Base-by-base conservation (phyloP, 2,113 vertebrate species). In the Aegotheles bennettii region DNA sequence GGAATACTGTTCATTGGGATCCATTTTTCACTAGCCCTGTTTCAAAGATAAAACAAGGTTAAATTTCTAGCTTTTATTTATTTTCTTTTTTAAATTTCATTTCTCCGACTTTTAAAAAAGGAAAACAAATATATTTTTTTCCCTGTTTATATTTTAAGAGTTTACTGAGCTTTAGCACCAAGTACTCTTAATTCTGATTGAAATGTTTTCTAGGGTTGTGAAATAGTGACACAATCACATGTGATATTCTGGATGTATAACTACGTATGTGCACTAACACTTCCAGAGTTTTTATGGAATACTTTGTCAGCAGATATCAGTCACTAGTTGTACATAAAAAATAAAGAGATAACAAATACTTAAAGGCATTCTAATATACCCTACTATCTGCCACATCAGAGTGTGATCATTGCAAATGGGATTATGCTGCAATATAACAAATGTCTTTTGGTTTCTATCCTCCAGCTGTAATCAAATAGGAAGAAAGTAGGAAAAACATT, bases 401-500 rank as follows among this genome's bases (percentile, higher is more conserved):
- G 74, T 70, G 35, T 5, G 10, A 88, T 93, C 87, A n/a, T 11
- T 93, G 83, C 54, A 95, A 95, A 95, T 71, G 42, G 74, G 47
- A 86, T 95, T 94, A 80, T 14, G 3, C 50, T 86, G 71, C 63
- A 77, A 59, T 91, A 59, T 54, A 94, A 88, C 78, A 93, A 97
- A 96, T 95, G 83, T 76, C n/a, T 45, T 67, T 71, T 26, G 33
- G 28, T 83, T 94, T 76, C 70, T 96, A 18, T 89, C 70, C 90
- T 89, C 78, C 67, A 93, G 81, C 63, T 63, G 70, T 70, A 74
- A 80, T 76, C 78, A 87, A 87, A 88, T 40, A 76, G 35, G 60
- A 73, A 76, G 16, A 78, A 78, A 90, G 73, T 1, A 81, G 45
- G 33, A 50, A 85, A 84, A 80, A 59, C 18, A 17, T 50, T 84